Evolutionary conservation across 1,140 invertebrate species (phyloP).

Genomic region (Subanguina moxae): DNA sequence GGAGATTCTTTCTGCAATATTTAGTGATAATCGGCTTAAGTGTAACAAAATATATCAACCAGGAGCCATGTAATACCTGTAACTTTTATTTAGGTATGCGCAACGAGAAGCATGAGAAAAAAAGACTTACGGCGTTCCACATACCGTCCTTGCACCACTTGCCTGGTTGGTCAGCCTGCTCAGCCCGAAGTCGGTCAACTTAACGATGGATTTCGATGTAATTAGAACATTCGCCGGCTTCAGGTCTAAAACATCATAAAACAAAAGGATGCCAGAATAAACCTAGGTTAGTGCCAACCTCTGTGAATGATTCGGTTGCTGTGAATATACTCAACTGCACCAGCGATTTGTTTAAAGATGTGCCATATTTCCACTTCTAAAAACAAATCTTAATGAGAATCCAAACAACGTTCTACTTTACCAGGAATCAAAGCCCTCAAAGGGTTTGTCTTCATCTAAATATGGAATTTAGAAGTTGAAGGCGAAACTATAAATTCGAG

Average conservation of each 20-base stretch:
- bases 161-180: slow-evolving; percentile 17
- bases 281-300: too few species aligned
- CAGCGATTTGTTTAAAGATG: slow-evolving; percentile 29
- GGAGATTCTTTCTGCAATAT: slow-evolving; percentile 27
- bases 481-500: too few species aligned
- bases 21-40: too few species aligned
- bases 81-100: too few species aligned
- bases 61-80: slow-evolving; percentile 40
- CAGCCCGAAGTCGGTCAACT: slow-evolving; percentile 30
- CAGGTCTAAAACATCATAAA: slow-evolving; percentile 21
- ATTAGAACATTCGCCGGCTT: slow-evolving; percentile 36
- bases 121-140: slow-evolving; percentile 37
- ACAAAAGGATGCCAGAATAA: neutral
- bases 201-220: slow-evolving; percentile 14
- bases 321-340: slow-evolving; percentile 33
- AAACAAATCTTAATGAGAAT: too few species aligned
- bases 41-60: too few species aligned
- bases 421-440: neutral
- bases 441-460: neutral
- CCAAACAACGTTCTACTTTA: neutral
- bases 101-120: too few species aligned
- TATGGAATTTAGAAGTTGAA: neutral
- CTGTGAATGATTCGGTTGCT: slow-evolving; percentile 27
- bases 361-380: slow-evolving; percentile 31
- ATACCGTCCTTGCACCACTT: slow-evolving; percentile 22